Percentiles rank a stretch among this genome's conserved stretches.
Conservation (phyloP, 2,888 invertebrate species). For the Melinaea menophilus region DNA sequence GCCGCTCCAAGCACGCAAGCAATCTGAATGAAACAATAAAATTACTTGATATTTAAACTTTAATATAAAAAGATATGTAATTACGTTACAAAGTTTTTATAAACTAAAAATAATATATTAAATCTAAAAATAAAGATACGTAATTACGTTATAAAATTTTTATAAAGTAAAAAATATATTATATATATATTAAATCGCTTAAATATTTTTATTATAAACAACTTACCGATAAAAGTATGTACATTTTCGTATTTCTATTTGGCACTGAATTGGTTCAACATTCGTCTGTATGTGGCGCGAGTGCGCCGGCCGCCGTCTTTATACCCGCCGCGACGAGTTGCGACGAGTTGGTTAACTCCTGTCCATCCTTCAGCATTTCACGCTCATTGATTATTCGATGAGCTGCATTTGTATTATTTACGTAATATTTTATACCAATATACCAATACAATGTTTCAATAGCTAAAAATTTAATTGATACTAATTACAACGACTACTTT, state of each 20-base stretch:
- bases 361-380: constrained; percentile 58
- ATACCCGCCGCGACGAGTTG: constrained; percentile 49
- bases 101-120: constrained; percentile 1
- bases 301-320: constrained; percentile 43
- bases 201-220: neutral
- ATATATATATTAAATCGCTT: neutral
- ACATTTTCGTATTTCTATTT: constrained; percentile 46
- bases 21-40: constrained; percentile 42
- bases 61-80: too few species aligned
- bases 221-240: constrained; percentile 61
- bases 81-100: too few species aligned
- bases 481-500: too few species aligned
- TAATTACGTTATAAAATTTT: too few species aligned
- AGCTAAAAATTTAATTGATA: neutral
- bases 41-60: neutral
- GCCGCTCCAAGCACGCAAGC: constrained; percentile 55
- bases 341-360: constrained; percentile 52
- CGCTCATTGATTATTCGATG: constrained; percentile 65
- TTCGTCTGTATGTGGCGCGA: constrained; percentile 23
- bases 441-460: constrained; percentile 2
- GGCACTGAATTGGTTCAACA: constrained; percentile 19
- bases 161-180: neutral
- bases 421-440: constrained; percentile 41
- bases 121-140: too few species aligned
- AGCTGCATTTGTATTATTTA: constrained; percentile 44